Conservation (phyloP, 2,888 invertebrate species). For the Hylaea fasciaria region DNA sequence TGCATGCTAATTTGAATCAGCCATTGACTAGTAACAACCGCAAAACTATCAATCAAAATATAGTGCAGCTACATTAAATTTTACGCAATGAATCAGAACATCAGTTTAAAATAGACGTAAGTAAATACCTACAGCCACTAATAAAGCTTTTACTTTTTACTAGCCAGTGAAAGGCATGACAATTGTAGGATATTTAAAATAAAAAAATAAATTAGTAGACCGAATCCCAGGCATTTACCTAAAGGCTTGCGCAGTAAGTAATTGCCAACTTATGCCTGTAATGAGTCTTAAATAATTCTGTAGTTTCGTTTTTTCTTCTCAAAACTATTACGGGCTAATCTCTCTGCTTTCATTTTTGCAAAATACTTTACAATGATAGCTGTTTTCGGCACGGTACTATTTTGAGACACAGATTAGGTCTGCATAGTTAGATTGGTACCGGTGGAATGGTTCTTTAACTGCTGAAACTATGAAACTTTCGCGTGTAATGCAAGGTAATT, state of each 20-base stretch:
- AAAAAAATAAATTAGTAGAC: constrained; percentile 37
- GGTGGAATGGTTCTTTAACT: no score
- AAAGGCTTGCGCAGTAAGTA: constrained; percentile 24
- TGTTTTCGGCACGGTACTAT: background rate
- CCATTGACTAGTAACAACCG: background rate
- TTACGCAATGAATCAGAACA: background rate
- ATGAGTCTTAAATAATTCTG: constrained; percentile 27
- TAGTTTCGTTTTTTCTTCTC: constrained; percentile 2
- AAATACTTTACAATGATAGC: constrained; percentile 1
- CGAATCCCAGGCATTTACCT: constrained; percentile 38
- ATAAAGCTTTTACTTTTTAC: constrained; percentile 25
- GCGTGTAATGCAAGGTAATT: no score
- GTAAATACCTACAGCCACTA: background rate
- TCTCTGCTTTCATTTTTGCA: constrained; percentile 20
- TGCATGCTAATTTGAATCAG: background rate
- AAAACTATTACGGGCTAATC: constrained; percentile 16
- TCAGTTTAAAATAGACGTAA: no score
- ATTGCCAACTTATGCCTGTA: constrained; percentile 30
- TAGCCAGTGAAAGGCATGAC: constrained; percentile 19
- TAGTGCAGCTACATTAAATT: constrained; percentile 1
- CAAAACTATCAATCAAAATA: background rate
- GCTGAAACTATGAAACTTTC: no score
- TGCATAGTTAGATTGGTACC: no score
- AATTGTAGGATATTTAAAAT: constrained; percentile 29
- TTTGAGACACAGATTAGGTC: no score